Percentiles rank a stretch among this genome's conserved stretches.
These are phyloP conservation scores for Lineus longissimus DNA, from an alignment of 1,140 invertebrate genomes.

Conservation along the genomic window DNA sequence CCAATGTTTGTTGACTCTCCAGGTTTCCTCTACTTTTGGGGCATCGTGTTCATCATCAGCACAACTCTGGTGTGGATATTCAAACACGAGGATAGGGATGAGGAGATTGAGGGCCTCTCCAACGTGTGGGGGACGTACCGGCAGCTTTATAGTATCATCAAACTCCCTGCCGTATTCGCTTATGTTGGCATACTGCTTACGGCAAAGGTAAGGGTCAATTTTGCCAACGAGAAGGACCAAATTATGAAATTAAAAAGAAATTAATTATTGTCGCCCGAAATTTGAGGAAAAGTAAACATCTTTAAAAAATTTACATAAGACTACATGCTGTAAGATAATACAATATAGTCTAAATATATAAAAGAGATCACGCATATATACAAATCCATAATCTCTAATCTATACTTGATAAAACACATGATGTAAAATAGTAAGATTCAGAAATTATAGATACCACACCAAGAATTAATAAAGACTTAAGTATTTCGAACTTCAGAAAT, in stretches of 20 bases:
- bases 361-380: too few species aligned
- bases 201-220: slow-evolving; percentile 68
- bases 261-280: slow-evolving; percentile 7
- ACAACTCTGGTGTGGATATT: slow-evolving; percentile 87
- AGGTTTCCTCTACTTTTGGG: slow-evolving; percentile 96
- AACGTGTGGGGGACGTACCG: slow-evolving; percentile 70
- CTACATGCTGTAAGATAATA: too few species aligned
- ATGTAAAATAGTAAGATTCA: too few species aligned
- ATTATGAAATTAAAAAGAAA: too few species aligned
- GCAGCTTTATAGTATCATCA: slow-evolving; percentile 77
- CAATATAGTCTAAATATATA: too few species aligned
- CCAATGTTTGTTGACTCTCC: slow-evolving; percentile 27
- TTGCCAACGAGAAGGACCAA: too few species aligned
- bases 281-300: slow-evolving; percentile 9
- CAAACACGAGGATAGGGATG: slow-evolving; percentile 73
- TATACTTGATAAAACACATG: too few species aligned
- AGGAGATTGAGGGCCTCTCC: slow-evolving; percentile 55
- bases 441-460: too few species aligned
- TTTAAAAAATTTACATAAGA: slow-evolving; percentile 4
- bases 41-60: slow-evolving; percentile 80
- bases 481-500: too few species aligned
- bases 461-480: too few species aligned
- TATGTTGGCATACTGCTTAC: slow-evolving; percentile 82
- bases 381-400: too few species aligned
- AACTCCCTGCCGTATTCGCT: slow-evolving; percentile 70